Evolutionary conservation across 2,797 vertebrate genomes (phyloP), one percentile per base, ranked within the genome.

Genomic region (Luscinia luscinia): DNA sequence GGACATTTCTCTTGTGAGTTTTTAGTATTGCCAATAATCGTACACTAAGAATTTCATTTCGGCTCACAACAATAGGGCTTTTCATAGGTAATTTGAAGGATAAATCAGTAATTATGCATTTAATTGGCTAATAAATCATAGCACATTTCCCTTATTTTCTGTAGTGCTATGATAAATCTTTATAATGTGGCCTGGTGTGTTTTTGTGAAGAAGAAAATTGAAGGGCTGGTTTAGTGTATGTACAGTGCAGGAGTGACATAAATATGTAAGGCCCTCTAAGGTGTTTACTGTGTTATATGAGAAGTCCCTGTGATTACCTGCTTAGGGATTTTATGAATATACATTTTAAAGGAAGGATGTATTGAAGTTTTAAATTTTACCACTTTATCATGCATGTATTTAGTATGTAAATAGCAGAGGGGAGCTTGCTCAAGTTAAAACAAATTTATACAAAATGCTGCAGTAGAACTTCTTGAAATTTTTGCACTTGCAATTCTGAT

Each of bases 111-210:
- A 94, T 94, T 87, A 90, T 59, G 73, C 46, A 59, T 91, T 87
- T 96, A 94, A 96, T 95, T 96, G 89, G 75, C 78, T 95, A 95
- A 91, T 96, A 95, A 96, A 95, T 96, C 89, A 67, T 85, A 77
- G 48, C 79, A 84, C 63, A 12, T 95, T 95, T 93, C 61, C 59
- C 38, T 89, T 81, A 49, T 91, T 94, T 94, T 95, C 76, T 57
- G 23, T 66, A 69, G 77, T 52, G 69, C 67, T 63, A 14, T 66
- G 73, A 74, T 88, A 93, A 91, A 84, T 80, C 89, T 93, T 92
- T 80, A 67, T 83, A 89, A 85, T 80, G 54, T 87, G 57, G 58
- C 55, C 46, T 74, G 30, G 36, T 80, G 13, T 72, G 12, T n/a
- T 95, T 94, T 83, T 80, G 30, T 58, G 17, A 76, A 78, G 77